phyloP scores from a whole-genome alignment of 2,888 invertebrate species.

The Erebia aethiops region DNA sequence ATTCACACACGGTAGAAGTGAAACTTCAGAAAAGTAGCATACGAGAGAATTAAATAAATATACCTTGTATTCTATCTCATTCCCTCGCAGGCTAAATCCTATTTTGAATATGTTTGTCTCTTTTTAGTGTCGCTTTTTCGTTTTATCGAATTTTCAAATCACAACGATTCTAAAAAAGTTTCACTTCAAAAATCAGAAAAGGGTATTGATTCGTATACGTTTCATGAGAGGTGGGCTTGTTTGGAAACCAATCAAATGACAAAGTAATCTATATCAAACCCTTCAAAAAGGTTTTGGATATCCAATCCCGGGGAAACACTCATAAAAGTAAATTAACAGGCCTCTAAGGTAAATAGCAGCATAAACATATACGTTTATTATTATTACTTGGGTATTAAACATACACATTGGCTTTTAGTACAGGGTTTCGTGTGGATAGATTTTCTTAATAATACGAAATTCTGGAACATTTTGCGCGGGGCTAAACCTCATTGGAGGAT shows the following conservation, averaged over 20 bases:
- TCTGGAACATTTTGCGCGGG: not conserved
- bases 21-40: too few species aligned
- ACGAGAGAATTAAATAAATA: too few species aligned
- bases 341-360: slow-evolving; percentile 14
- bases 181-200: too few species aligned
- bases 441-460: not conserved
- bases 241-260: slow-evolving; percentile 11
- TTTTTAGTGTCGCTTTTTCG: too few species aligned
- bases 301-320: slow-evolving; percentile 18
- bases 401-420: not conserved
- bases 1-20: too few species aligned
- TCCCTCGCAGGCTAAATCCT: too few species aligned
- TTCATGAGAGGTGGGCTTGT: slow-evolving; percentile 4
- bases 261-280: slow-evolving; percentile 2
- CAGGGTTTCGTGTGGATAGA: not conserved
- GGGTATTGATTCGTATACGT: not conserved
- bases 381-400: slow-evolving; percentile 1
- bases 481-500: not conserved
- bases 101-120: too few species aligned
- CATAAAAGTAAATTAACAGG: slow-evolving; percentile 19
- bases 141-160: too few species aligned
- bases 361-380: slow-evolving; percentile 16
- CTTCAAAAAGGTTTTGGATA: slow-evolving; percentile 14
- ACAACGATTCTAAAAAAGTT: too few species aligned
- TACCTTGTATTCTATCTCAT: too few species aligned